Base-by-base conservation (phyloP, 53 echinoderm and acorn worm genomes). In the Mesocentrotus franciscanus region DNA sequence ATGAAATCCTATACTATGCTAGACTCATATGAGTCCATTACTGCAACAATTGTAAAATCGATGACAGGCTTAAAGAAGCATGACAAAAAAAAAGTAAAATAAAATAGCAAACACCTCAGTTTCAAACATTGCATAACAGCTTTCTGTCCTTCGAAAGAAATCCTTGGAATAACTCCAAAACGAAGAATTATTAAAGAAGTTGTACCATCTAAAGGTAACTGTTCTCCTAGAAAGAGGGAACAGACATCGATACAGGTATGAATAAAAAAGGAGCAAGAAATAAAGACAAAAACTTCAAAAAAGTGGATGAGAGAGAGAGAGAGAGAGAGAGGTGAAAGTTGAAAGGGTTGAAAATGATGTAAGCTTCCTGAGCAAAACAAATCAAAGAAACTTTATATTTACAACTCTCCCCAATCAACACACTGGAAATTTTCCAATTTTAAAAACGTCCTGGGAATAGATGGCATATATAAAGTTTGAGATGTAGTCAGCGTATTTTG, bases 401-500 rank as follows among this genome's bases (percentile, higher is more conserved):
- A 84, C 84, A 84, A 84, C 84, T 84, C 84, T 9, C 84, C 33
- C 55, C 84, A 49, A 84, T 84, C 84, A 84, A 49, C 84, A 49
- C 84, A 55, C 84, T 84, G 84, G 84, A 84, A 84, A 55, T 84
- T 84, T 49, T 84, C 84, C 84, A 84, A 84, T 84, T 84, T 68
- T 22, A 49, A 39, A 35, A 84, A 42, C 84, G 15, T 49, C 84
- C 17, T 84, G 84, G 84, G 84, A 55, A 84, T 84, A 55, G 22
- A 20, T 20, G 49, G 22, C 22, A 18, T 78, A 78, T 49, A 42
- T 84, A 20, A 84, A 84, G 55, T 49, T 14, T 42, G 84, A 84
- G 84, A 84, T 55, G 84, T 22, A 55, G 84, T 84, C 84, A 84
- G 84, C 84, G 68, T 84, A 84, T 84, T 84, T 78, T 84, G 84